Evolutionary conservation across 1,140 invertebrate genomes (phyloP).

Genomic region (Zaprionus camerounensis): DNA sequence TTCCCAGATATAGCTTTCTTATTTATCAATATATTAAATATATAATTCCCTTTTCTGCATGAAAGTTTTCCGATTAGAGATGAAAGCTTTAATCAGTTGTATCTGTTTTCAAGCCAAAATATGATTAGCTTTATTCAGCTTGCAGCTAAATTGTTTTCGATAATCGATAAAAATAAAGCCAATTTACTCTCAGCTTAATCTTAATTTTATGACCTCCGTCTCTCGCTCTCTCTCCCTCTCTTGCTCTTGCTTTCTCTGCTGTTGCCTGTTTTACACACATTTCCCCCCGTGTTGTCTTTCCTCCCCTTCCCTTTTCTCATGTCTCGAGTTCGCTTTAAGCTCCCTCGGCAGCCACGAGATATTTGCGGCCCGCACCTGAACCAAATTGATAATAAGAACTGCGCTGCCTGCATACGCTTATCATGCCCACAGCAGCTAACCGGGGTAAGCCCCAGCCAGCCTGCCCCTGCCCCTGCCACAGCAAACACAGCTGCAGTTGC

Average conservation of each 20-base stretch:
- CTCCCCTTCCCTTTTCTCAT: background rate
- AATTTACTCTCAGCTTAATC: background rate
- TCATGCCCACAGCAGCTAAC: constrained; percentile 36
- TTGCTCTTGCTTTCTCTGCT: background rate
- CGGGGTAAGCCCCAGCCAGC: background rate
- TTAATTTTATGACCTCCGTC: constrained; percentile 1
- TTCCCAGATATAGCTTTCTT: rapidly evolving
- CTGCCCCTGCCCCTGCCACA: constrained; percentile 9
- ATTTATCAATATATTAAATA: too few species aligned
- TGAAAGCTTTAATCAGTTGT: background rate
- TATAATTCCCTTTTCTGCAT: too few species aligned
- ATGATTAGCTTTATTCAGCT: background rate
- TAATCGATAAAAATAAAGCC: constrained; percentile 8
- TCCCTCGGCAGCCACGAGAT: constrained; percentile 3
- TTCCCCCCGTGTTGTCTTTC: background rate
- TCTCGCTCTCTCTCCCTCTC: background rate
- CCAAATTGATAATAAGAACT: constrained; percentile 42
- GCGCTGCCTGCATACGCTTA: constrained; percentile 46
- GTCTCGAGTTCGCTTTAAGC: constrained; percentile 7
- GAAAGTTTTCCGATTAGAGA: too few species aligned
- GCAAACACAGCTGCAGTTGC: constrained; percentile 1
- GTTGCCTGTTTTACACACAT: background rate
- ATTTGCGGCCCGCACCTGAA: constrained; percentile 28
- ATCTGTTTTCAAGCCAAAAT: background rate
- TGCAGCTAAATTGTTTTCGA: constrained; percentile 1